Base-by-base conservation (phyloP, 2,888 invertebrate genomes). In the Abrostola triplasia region DNA sequence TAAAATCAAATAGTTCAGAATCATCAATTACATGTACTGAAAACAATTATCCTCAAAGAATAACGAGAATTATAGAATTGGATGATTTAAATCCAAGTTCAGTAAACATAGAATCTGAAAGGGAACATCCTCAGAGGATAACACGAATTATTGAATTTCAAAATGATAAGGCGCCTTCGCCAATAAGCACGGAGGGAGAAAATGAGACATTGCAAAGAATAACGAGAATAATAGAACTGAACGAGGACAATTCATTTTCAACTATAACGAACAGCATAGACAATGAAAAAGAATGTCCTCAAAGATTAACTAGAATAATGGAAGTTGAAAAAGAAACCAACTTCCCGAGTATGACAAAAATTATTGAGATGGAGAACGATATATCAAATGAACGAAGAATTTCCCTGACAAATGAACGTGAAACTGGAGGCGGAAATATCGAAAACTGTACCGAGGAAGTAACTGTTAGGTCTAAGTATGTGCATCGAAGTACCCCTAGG, bases 331-430 rank as follows among this genome's bases (percentile, higher is more conserved):
- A 94, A 84, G 92, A 94, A 77, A 89, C 87, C 73, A 86, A 79
- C 77, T 93, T 93, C 83, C 92, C 92, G 44, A 93, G 94, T 76
- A 94, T 94, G 93, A 88, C 94, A 44, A 92, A 88, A 89, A 94
- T 94, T 74, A 94, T 94, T 82, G 94, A 94, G 88, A 93, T 94
- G 91, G 94, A 94, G 88, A 94, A 94, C 70, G 92, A 93, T 80
- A 92, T 92, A 80, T 94, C 94, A 44, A 94, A 94, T 81, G 94
- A 94, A 84, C 89, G 94, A 73, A 87, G 91, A 87, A 90, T 94
- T 84, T 93, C 94, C 36, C 84, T 94, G 73, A 94, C 93, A 11
- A 93, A 92, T 81, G 94, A 94, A 88, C 90, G 94, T 42, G 94
- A 94, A 85, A 94, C 94, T 62, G 91, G 94, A 52, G 91, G 93